Evolutionary conservation across 2,113 vertebrate genomes (phyloP), one percentile per base, ranked within the genome.

Genomic region (Phylloscopus whistleri): DNA sequence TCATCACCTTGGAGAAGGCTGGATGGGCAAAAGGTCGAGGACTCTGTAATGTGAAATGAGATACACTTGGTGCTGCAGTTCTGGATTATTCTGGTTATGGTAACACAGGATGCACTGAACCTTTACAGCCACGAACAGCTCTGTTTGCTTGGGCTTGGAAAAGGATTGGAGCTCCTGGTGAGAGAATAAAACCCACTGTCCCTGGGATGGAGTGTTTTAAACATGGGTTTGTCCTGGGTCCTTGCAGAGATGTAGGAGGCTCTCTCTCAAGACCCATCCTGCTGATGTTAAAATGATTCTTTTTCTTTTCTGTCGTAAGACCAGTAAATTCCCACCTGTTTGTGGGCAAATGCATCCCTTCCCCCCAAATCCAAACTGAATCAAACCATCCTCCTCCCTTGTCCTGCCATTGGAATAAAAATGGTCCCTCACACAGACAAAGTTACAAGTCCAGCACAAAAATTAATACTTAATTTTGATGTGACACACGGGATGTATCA

Each of bases 1-100:
- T 77, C 86, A 86, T 95, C 95, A 94, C 92, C 94, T 49, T 78
- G 95, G 90, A 91, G 92, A 96, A 95, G 93, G 90, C 94, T 82
- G 95, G 94, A 92, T 89, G 95, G 93, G 72, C 64, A 91, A 84
- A 94, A 92, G 88, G 90, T 93, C 83, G 76, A 95, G 90, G 96
- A 84, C 92, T 95, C 96, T 97, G 95, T 16, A 96, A 96, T 33
- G 51, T 1, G 76, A 94, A 95, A 92, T 0, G 49, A 94, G 83
- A 94, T 24, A 88, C 60, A 46, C 66, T 72, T 90, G 93, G 89
- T 87, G 83, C 90, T 62, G 74, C 3, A 13, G 66, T 62, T 86
- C 48, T 77, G 76, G 69, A 53, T 90, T 85, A 80, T 66, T 84
- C 58, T 69, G 67, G 39, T 69, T 43, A 84, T 11, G 37, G n/a